Conservation (phyloP, 1,140 invertebrate genomes). For the Hermatobates lingyangjiaoensis region DNA sequence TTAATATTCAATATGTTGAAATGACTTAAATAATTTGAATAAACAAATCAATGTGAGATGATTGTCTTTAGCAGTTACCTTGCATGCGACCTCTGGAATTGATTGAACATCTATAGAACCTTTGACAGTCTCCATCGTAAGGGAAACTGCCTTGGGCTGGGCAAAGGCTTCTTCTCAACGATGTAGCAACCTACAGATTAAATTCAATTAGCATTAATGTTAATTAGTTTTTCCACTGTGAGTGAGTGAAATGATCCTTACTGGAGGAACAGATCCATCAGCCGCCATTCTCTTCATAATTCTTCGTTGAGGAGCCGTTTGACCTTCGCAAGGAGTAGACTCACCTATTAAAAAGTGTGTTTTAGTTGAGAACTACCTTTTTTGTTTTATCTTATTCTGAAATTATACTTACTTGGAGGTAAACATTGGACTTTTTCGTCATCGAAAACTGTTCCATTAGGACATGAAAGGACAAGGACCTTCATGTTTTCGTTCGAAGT, state of each 20-base stretch:
- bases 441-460: conserved; percentile 53
- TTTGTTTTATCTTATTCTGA: no score
- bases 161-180: conserved; percentile 34
- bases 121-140: conserved; percentile 36
- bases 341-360: conserved; percentile 12
- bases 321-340: conserved; percentile 29
- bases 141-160: conserved; percentile 45
- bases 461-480: conserved; percentile 50
- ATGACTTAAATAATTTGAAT: no score
- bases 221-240: not conserved
- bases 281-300: conserved; percentile 33
- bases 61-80: conserved; percentile 20
- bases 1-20: no score
- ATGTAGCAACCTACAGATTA: conserved; percentile 37
- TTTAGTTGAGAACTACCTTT: not conserved
- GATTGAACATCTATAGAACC: conserved; percentile 51
- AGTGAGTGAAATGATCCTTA: conserved; percentile 26
- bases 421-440: conserved; percentile 50
- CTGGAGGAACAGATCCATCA: conserved; percentile 31
- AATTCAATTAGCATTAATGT: conserved; percentile 7
- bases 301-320: conserved; percentile 27
- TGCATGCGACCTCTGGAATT: conserved; percentile 31
- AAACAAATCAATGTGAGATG: not conserved
- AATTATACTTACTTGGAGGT: conserved; percentile 21
- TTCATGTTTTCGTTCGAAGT: conserved; percentile 45